phyloP scores from a whole-genome alignment of 1,140 invertebrate species.

The Drosophila suzukii region DNA sequence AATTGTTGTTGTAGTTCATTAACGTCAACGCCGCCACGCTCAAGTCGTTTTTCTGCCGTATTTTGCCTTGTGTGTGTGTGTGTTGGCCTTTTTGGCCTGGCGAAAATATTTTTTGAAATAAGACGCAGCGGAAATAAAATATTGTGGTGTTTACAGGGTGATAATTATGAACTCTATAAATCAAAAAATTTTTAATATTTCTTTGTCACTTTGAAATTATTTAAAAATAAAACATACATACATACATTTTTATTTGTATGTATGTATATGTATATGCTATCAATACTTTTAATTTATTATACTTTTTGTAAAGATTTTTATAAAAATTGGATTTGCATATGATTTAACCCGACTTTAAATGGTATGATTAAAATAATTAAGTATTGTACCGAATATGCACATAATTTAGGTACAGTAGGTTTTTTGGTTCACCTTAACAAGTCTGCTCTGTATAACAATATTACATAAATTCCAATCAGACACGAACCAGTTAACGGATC shows the following conservation, averaged over 20 bases:
- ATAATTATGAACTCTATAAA: not conserved
- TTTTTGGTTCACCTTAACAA: not conserved
- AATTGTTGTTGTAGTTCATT: slow-evolving; percentile 46
- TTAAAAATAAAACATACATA: no score
- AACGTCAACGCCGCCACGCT: slow-evolving; percentile 41
- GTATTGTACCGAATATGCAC: no score
- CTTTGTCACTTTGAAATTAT: no score
- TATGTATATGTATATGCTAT: no score
- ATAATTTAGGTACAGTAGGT: no score
- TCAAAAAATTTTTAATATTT: not conserved
- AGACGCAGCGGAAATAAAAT: slow-evolving; percentile 7
- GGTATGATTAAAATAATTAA: no score
- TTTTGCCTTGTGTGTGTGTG: slow-evolving; percentile 2
- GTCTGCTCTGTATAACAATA: not conserved
- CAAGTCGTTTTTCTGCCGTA: slow-evolving; percentile 24
- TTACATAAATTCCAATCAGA: not conserved
- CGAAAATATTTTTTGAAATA: slow-evolving; percentile 39
- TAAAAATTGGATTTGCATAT: no score
- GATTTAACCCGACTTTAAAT: no score
- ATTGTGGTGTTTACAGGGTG: not conserved
- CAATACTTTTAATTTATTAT: no score
- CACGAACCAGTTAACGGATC: slow-evolving; percentile 8
- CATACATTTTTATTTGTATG: no score
- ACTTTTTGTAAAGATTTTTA: no score
- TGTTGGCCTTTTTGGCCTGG: slow-evolving; percentile 21